phyloP scores from a whole-genome alignment of 2,113 vertebrate species.

The Sorex araneus region DNA sequence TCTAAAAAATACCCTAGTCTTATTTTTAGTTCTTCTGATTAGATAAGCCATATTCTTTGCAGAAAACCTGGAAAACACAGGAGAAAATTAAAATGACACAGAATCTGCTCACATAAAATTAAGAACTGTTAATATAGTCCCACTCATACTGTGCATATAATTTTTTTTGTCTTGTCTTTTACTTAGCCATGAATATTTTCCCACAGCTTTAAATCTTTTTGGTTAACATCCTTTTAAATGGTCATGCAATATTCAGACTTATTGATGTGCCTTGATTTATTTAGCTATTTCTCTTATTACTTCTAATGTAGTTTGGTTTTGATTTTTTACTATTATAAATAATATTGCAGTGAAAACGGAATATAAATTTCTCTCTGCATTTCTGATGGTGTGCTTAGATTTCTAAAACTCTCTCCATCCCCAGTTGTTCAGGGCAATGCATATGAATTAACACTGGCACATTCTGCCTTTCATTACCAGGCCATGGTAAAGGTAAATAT shows the following conservation, averaged over 20 bases:
- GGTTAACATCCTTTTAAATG: slow-evolving; percentile 18
- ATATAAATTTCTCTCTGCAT: slow-evolving; percentile 22
- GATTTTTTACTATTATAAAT: slow-evolving; percentile 42
- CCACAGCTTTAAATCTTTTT: slow-evolving; percentile 5
- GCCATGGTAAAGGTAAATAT: neutral
- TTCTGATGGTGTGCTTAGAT: slow-evolving; percentile 34
- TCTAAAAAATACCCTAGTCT: no score
- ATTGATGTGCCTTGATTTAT: neutral
- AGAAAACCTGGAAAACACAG: slow-evolving; percentile 44
- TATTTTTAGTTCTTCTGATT: neutral
- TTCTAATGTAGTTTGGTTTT: slow-evolving; percentile 7
- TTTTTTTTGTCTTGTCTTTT: slow-evolving; percentile 10
- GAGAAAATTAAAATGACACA: slow-evolving; percentile 49
- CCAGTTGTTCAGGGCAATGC: neutral
- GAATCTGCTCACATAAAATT: neutral
- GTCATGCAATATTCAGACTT: slow-evolving; percentile 35
- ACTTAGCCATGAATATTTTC: slow-evolving; percentile 17
- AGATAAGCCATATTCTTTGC: neutral
- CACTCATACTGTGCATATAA: neutral
- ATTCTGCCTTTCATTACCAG: slow-evolving; percentile 43
- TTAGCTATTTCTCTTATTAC: slow-evolving; percentile 8
- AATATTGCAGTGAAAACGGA: slow-evolving; percentile 27
- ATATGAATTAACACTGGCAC: neutral
- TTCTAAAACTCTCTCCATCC: slow-evolving; percentile 27
- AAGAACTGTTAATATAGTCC: neutral